phyloP scores from a whole-genome alignment of 92 coral and sea anemone genomes.

The Zoanthus sansibaricus region DNA sequence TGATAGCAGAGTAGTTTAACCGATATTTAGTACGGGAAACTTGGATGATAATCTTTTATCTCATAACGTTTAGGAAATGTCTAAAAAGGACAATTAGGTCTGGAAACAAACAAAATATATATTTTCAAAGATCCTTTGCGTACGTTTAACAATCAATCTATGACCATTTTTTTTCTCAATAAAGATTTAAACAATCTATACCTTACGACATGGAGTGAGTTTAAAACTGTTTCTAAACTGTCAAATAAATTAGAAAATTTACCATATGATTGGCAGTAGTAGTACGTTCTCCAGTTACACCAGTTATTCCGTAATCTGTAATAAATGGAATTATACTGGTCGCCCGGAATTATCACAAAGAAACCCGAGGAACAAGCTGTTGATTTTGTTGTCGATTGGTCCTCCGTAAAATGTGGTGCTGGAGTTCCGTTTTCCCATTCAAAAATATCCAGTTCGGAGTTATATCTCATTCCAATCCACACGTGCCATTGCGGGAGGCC shows the following conservation, averaged over 20 bases:
- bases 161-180: no score
- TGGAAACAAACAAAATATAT: no score
- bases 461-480: slow-evolving; percentile 16
- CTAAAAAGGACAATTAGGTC: no score
- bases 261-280: slow-evolving; percentile 13
- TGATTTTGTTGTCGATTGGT: background rate
- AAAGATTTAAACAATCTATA: no score
- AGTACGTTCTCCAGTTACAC: background rate
- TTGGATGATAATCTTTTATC: no score
- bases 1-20: no score
- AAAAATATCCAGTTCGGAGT: background rate
- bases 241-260: background rate
- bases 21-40: no score
- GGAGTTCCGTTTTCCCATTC: slow-evolving; percentile 9
- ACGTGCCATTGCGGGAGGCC: background rate
- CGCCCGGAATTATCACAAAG: background rate
- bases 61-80: no score
- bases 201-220: background rate
- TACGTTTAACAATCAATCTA: no score
- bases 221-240: background rate
- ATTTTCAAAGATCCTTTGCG: no score
- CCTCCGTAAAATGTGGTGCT: background rate
- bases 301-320: background rate
- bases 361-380: background rate
- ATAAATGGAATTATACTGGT: background rate